These are phyloP conservation scores for Pandemis heparana DNA, from an alignment of 2,888 invertebrate genomes.

Conservation along the genomic window DNA sequence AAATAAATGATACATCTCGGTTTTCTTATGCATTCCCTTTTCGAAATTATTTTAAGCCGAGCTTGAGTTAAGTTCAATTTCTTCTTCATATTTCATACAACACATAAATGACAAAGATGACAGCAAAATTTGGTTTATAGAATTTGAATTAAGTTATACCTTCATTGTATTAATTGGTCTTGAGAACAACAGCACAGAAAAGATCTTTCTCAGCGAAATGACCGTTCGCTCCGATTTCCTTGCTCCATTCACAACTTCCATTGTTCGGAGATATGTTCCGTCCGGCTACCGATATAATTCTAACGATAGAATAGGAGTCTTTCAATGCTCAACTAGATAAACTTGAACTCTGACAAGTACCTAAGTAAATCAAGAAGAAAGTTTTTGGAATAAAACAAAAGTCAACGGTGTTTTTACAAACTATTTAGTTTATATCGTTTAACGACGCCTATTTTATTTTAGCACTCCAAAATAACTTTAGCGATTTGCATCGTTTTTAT, in stretches of 20 bases:
- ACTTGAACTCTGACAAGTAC: slow-evolving; percentile 15
- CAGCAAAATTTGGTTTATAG: background rate
- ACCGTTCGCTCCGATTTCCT: slow-evolving; percentile 51
- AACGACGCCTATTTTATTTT: slow-evolving; percentile 2
- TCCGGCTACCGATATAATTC: slow-evolving; percentile 56
- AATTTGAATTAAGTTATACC: background rate
- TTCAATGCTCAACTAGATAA: slow-evolving; percentile 20
- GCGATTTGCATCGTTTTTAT: slow-evolving; percentile 37
- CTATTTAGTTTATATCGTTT: background rate
- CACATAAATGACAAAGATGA: background rate
- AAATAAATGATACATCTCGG: background rate
- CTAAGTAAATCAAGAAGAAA: slow-evolving; percentile 5
- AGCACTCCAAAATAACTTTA: slow-evolving; percentile 10
- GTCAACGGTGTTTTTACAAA: background rate
- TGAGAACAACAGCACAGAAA: slow-evolving; percentile 54
- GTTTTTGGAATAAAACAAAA: background rate
- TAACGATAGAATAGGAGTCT: slow-evolving; percentile 41
- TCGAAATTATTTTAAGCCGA: background rate
- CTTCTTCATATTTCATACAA: no score
- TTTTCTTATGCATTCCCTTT: background rate
- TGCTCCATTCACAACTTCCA: slow-evolving; percentile 45
- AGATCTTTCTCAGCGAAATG: slow-evolving; percentile 56
- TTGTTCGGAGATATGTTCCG: slow-evolving; percentile 54
- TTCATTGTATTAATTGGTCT: background rate
- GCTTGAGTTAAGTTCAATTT: no score